Evolutionary conservation across 2,113 vertebrate species (phyloP), one percentile per base, ranked within the genome.

Genomic region (Hemicordylus capensis): DNA sequence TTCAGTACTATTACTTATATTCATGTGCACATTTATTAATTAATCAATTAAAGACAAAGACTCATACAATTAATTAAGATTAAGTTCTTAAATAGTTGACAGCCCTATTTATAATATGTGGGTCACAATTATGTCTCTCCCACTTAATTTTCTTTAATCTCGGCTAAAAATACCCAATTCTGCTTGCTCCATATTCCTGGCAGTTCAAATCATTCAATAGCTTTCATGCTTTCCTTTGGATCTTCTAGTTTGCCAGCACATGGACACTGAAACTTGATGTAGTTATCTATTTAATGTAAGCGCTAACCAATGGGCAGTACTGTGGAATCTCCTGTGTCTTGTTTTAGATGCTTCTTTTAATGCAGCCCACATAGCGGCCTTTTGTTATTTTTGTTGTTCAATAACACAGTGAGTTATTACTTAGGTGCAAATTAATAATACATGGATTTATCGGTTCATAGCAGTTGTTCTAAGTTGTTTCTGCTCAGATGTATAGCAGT

Each of bases 401-500:
- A 39, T 58, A 46, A 26, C 56, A 76, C 73, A 39, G 59, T 31
- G 46, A 64, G 73, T 7, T 54, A 26, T 76, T 84, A 84, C 82
- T 76, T 84, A 76, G 46, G 59, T 76, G 24, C 46, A 54, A 54
- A 66, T 84, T 84, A 54, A 39, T 76, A 76, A 76, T 63, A 61
- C 74, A 48, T 37, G 5, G 12, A 63, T 76, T 48, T 66, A n/a
- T 19, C 59, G 66, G 24, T 51, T 64, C n/a, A 20, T 66, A 51
- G 39, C n/a, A 34, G 56, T n/a, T 24, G 12, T 37, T 58, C 2
- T 77, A 44, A 14, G 39, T 59, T 73, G 58, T 31, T 44, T 46
- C 81, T 26, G 10, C 44, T 74, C 39, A 44, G 34, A 83, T 74
- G 61, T 39, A 63, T 15, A 83, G 48, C 81, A n/a, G 12, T 46